Evolutionary conservation across 2,888 invertebrate genomes (phyloP).

Genomic region (Chorisops tibialis): DNA sequence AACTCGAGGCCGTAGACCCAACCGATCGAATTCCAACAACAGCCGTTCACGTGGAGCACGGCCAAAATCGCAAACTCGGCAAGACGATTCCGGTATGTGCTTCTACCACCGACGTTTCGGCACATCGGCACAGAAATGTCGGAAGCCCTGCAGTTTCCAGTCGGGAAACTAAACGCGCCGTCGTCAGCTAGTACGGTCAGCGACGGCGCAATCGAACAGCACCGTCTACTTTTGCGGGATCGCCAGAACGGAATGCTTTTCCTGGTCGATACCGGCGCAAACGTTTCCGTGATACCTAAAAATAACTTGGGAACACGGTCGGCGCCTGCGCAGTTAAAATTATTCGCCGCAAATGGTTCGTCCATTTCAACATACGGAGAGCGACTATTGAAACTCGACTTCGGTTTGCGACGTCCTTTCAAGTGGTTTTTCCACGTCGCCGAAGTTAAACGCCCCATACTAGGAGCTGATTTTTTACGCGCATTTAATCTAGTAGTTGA

Average conservation of each 20-base stretch:
- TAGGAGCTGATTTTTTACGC: constrained; percentile 10
- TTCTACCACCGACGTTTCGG: no score
- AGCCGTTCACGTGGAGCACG: no score
- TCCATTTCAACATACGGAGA: neutral
- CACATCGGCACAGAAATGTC: no score
- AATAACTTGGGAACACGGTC: neutral
- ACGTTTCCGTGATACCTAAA: neutral
- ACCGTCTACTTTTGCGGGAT: neutral
- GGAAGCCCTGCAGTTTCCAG: no score
- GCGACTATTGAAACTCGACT: neutral
- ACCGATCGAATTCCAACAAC: no score
- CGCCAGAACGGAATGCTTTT: neutral
- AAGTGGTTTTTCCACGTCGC: neutral
- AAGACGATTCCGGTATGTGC: no score
- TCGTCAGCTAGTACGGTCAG: neutral
- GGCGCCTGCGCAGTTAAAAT: neutral
- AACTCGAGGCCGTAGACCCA: no score
- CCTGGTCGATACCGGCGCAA: constrained; percentile 1
- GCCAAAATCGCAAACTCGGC: no score
- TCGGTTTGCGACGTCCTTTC: neutral
- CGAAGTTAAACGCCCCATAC: neutral
- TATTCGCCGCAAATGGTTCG: neutral
- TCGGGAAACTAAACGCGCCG: constrained; percentile 6
- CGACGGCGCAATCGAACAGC: neutral
- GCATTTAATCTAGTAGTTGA: neutral